phyloP scores from a whole-genome alignment of 2,113 vertebrate species.

The Macquaria australasica region DNA sequence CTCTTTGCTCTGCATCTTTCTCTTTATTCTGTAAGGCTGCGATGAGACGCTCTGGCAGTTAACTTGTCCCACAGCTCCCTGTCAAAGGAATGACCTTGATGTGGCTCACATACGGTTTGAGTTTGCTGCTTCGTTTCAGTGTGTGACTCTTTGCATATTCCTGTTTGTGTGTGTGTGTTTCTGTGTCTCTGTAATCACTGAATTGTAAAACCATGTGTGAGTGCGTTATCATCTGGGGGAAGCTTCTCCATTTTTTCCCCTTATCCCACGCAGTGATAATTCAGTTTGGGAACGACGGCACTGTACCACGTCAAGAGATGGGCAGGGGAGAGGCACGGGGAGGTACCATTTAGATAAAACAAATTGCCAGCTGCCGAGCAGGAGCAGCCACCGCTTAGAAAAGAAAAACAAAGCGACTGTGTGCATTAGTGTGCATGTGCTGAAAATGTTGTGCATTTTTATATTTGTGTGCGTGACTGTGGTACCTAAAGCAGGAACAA shows the following conservation, averaged over 20 bases:
- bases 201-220: slow-evolving; percentile 79
- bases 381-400: slow-evolving; percentile 75
- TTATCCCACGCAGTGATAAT: slow-evolving; percentile 79
- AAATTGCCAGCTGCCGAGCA: slow-evolving; percentile 83
- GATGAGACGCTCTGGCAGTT: slow-evolving; percentile 63
- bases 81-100: slow-evolving; percentile 73
- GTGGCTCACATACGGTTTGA: slow-evolving; percentile 37
- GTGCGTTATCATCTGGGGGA: slow-evolving; percentile 57
- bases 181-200: slow-evolving; percentile 71
- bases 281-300: slow-evolving; percentile 79
- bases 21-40: slow-evolving; percentile 43
- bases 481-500: slow-evolving; percentile 32
- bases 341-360: slow-evolving; percentile 86
- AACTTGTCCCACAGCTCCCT: slow-evolving; percentile 56
- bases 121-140: slow-evolving; percentile 33
- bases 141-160: slow-evolving; percentile 62
- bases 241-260: slow-evolving; percentile 53
- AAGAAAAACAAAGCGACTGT: slow-evolving; percentile 71
- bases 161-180: slow-evolving; percentile 51
- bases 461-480: slow-evolving; percentile 47
- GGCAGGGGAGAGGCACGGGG: slow-evolving; percentile 77
- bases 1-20: slow-evolving; percentile 39
- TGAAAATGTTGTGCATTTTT: slow-evolving; percentile 51
- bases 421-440: slow-evolving; percentile 59
- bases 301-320: slow-evolving; percentile 81